These are phyloP conservation scores for Cephalopterus ornatus DNA, from an alignment of 2,113 vertebrate genomes.

Conservation along the genomic window DNA sequence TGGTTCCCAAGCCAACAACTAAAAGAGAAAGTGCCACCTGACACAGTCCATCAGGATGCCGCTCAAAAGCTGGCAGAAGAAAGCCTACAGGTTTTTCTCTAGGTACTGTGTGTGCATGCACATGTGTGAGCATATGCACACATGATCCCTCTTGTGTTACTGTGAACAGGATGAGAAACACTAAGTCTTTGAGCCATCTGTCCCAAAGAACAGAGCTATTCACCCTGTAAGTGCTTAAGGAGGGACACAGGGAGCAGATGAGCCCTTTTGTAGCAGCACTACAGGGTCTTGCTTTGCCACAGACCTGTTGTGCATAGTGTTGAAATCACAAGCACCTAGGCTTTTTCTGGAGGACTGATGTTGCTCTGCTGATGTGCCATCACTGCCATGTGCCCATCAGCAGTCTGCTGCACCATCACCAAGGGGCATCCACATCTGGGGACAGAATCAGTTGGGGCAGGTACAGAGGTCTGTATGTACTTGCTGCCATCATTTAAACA, in stretches of 20 bases:
- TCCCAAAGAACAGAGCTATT: neutral
- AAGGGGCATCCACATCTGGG: too few relatives aligned
- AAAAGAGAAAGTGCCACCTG: neutral
- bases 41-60: neutral
- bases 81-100: neutral
- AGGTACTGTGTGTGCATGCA: neutral
- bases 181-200: neutral
- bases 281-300: neutral
- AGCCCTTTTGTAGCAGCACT: neutral
- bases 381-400: neutral
- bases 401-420: neutral
- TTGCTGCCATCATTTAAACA: neutral
- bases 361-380: neutral
- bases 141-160: neutral
- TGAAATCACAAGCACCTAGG: fast-evolving
- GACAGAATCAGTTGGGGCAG: neutral
- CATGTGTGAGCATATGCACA: neutral
- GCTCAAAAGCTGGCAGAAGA: neutral
- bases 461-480: neutral
- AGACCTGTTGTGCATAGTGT: fast-evolving
- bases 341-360: neutral
- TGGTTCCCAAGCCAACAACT: neutral
- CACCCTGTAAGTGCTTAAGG: neutral
- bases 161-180: neutral
- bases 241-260: neutral